Conservation (phyloP, 2,113 vertebrate genomes). For the Anarrhichthys ocellatus region DNA sequence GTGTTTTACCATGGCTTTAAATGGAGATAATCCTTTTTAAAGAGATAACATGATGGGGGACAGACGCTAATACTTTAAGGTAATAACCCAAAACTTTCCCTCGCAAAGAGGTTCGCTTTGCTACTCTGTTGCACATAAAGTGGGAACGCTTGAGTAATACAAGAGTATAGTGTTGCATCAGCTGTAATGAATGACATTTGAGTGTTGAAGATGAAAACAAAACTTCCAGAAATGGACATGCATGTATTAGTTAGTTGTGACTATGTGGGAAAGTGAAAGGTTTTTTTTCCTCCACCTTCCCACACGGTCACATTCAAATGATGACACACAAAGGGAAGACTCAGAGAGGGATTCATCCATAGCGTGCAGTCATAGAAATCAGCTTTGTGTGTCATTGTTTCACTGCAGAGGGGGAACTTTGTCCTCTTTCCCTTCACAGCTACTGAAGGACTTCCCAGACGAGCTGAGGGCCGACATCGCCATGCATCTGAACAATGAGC, state of each 20-base stretch:
- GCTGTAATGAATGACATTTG: not conserved
- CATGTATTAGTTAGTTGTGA: slow-evolving; percentile 16
- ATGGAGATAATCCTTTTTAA: slow-evolving; percentile 51
- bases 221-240: not conserved
- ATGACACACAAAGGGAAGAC: not conserved
- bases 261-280: slow-evolving; percentile 57
- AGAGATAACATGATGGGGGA: slow-evolving; percentile 8
- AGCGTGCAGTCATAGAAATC: too few relatives aligned
- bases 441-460: slow-evolving; percentile 85
- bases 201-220: not conserved
- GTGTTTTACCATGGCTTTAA: slow-evolving; percentile 34
- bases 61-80: slow-evolving; percentile 1
- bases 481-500: slow-evolving; percentile 85
- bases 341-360: not conserved
- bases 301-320: slow-evolving; percentile 39
- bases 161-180: not conserved
- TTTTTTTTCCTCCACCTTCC: slow-evolving; percentile 53
- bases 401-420: not conserved
- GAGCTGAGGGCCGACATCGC: slow-evolving; percentile 85
- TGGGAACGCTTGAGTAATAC: not conserved
- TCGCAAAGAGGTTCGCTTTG: not conserved
- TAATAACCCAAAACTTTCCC: slow-evolving; percentile 6
- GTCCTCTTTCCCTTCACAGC: slow-evolving; percentile 44
- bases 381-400: not conserved
- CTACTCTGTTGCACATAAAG: not conserved